Percentiles rank a stretch among this genome's conserved stretches.
phyloP scores from a whole-genome alignment of 2,797 vertebrate species.

The Ispidina picta region DNA sequence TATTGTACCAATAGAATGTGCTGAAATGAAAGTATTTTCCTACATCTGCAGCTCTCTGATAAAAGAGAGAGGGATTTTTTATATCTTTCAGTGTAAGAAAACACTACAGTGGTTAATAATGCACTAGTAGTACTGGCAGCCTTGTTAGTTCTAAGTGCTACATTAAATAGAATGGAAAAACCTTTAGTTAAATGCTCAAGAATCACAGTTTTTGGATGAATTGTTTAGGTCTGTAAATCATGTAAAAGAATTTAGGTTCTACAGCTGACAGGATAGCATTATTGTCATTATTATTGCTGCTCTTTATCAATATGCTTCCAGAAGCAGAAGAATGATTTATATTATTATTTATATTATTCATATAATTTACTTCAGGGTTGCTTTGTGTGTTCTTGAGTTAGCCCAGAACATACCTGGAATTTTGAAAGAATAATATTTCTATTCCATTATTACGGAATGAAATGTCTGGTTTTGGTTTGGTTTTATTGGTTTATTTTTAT shows the following conservation, averaged over 20 bases:
- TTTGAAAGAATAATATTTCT: neutral
- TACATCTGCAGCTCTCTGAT: neutral
- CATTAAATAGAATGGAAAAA: neutral
- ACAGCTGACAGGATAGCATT: neutral
- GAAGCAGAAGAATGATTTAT: neutral
- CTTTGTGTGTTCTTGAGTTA: neutral
- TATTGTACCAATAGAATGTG: neutral
- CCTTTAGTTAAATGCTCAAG: neutral
- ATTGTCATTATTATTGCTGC: neutral
- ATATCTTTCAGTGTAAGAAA: neutral
- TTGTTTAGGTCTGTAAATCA: neutral
- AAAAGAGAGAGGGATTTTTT: neutral
- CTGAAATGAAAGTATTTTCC: neutral
- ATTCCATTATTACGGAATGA: neutral
- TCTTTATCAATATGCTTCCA: neutral
- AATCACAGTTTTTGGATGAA: neutral
- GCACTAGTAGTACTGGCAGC: neutral
- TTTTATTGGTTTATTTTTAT: neutral
- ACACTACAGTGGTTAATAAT: neutral
- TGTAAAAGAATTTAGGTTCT: neutral
- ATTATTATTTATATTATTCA: neutral
- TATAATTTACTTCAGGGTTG: neutral
- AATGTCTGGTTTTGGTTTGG: neutral
- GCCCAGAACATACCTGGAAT: neutral
- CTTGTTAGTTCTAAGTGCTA: neutral